A percentile compares a stretch with the other conserved stretches of the same genome.
Evolutionary conservation across 1,140 invertebrate species (phyloP).

Genomic region (Achroia grisella): DNA sequence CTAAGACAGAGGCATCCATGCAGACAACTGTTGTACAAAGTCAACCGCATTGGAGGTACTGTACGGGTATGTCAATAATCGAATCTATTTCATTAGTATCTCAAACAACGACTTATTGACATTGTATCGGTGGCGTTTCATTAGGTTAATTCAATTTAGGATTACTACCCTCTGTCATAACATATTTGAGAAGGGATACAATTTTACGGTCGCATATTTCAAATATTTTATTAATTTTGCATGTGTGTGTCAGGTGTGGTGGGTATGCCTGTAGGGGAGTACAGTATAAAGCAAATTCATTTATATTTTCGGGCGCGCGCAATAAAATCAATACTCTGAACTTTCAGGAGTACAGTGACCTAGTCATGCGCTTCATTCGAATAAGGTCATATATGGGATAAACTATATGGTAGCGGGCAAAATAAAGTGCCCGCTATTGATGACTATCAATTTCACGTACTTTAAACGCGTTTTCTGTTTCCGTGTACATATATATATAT

Average conservation of each 20-base stretch:
- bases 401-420: slow-evolving; percentile 35
- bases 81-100: no score
- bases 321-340: slow-evolving; percentile 73
- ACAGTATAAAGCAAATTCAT: slow-evolving; percentile 29
- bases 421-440: slow-evolving; percentile 18
- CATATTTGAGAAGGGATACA: slow-evolving; percentile 6
- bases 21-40: no score
- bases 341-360: slow-evolving; percentile 68
- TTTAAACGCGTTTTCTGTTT: no score
- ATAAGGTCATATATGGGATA: slow-evolving; percentile 54
- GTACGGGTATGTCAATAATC: not conserved
- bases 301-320: slow-evolving; percentile 69
- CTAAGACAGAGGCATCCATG: no score
- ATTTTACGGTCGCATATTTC: no score
- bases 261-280: no score
- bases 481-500: no score
- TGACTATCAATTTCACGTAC: no score
- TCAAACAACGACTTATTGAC: no score
- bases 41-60: no score
- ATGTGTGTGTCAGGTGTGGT: no score
- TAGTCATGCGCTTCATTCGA: slow-evolving; percentile 41
- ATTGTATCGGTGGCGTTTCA: not conserved
- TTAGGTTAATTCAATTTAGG: slow-evolving; percentile 5
- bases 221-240: no score
- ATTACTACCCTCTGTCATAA: not conserved